phyloP scores from a whole-genome alignment of 2,113 vertebrate species.

The Speoplatyrhinus poulsoni region DNA sequence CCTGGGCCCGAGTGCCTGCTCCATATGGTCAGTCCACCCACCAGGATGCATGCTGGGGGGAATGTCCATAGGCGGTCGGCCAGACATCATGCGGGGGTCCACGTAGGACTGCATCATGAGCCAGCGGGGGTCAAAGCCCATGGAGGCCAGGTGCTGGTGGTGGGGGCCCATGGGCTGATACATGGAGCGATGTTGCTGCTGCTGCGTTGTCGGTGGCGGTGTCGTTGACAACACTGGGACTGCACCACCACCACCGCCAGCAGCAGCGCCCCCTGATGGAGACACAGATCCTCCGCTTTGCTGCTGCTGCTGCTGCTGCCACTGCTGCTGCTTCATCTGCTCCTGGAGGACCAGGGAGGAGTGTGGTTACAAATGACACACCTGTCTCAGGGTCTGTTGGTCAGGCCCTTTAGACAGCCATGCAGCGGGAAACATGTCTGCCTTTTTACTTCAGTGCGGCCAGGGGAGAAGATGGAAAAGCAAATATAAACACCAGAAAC shows the following conservation, averaged over 20 bases:
- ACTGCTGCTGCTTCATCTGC: conserved; percentile 95
- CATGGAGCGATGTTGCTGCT: conserved; percentile 90
- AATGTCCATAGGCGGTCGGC: conserved; percentile 90
- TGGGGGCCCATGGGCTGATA: conserved; percentile 94
- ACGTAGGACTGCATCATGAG: conserved; percentile 99
- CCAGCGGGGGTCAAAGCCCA: conserved; percentile 98
- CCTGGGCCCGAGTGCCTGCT: neutral
- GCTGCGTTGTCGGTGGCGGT: conserved; percentile 77
- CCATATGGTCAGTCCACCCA: conserved; percentile 4
- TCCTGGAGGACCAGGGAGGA: conserved; percentile 75
- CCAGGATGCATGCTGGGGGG: conserved; percentile 86
- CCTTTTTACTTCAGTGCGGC: no score
- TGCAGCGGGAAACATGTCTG: no score
- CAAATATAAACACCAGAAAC: no score
- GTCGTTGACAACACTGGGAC: conserved; percentile 47
- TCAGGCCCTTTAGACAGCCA: no score
- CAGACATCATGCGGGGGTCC: conserved; percentile 96
- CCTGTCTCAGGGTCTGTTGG: no score
- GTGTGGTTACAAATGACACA: neutral
- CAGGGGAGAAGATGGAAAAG: no score
- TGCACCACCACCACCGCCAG: conserved; percentile 64
- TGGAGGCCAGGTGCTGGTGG: conserved; percentile 92
- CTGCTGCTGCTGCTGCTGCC: conserved; percentile 84
- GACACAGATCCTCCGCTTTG: conserved; percentile 85
- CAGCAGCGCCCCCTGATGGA: conserved; percentile 65